phyloP scores from a whole-genome alignment of 2,113 vertebrate species.

The Orycteropus afer region DNA sequence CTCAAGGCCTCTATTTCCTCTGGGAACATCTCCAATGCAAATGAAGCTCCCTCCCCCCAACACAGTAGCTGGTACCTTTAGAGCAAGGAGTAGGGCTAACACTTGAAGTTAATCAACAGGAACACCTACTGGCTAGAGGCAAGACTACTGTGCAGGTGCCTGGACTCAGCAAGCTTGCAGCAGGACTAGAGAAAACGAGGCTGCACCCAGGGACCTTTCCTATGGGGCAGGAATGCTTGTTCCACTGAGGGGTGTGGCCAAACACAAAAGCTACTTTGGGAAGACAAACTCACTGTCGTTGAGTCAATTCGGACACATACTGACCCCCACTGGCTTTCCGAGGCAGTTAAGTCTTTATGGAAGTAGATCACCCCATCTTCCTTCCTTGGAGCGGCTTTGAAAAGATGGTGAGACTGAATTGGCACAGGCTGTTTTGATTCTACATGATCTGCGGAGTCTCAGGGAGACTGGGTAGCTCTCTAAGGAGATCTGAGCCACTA shows the following conservation, averaged over 20 bases:
- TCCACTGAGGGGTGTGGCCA: too few relatives aligned
- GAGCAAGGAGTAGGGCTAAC: accelerated
- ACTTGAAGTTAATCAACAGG: not conserved
- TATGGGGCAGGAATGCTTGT: accelerated
- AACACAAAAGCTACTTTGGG: not conserved
- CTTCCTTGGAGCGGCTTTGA: too few relatives aligned
- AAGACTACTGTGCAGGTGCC: not conserved
- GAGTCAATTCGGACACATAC: too few relatives aligned
- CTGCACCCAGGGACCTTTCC: accelerated
- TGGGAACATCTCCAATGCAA: accelerated
- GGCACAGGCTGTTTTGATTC: not conserved
- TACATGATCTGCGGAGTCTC: accelerated
- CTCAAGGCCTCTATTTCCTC: too few relatives aligned
- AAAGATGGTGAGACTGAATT: not conserved
- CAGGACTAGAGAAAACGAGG: not conserved
- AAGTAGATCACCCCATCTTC: too few relatives aligned
- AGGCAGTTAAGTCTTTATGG: too few relatives aligned
- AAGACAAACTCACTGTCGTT: too few relatives aligned
- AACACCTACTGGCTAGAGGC: not conserved
- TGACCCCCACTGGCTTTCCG: too few relatives aligned
- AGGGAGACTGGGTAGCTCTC: accelerated
- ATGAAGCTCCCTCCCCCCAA: not conserved
- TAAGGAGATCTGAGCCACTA: not conserved
- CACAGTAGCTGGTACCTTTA: not conserved
- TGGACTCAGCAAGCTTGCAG: accelerated